Conservation (phyloP, 2,113 vertebrate species). For the Bagarius yarrelli region DNA sequence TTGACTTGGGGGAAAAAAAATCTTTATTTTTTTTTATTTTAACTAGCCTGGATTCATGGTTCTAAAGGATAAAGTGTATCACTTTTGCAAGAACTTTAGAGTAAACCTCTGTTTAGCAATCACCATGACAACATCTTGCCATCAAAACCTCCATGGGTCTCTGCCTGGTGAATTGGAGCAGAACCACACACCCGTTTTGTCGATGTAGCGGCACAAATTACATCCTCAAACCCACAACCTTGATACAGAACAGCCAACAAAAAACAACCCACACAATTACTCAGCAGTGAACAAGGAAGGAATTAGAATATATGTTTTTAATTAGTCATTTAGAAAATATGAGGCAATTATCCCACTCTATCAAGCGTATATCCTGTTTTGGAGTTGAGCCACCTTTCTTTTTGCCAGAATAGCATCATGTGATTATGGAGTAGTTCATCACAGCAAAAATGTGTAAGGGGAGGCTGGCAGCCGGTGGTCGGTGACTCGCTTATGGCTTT, state of each 20-base stretch:
- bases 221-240: constrained; percentile 20
- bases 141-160: neutral
- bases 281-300: neutral
- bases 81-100: neutral
- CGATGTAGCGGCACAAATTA: neutral
- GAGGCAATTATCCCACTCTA: neutral
- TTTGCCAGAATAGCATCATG: constrained; percentile 60
- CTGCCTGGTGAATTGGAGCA: neutral
- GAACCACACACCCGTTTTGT: neutral
- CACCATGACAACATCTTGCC: constrained; percentile 23
- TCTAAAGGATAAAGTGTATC: too few species aligned
- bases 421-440: constrained; percentile 61
- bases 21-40: neutral
- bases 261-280: neutral
- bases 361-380: constrained; percentile 32
- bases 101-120: constrained; percentile 27
- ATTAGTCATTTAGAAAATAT: constrained; percentile 1
- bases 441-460: constrained; percentile 52
- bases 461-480: constrained; percentile 25
- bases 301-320: constrained; percentile 18
- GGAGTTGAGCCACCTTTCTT: constrained; percentile 59
- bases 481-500: constrained; percentile 5
- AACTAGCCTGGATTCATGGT: neutral
- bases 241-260: constrained; percentile 1
- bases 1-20: too few species aligned